Evolutionary conservation across 1,140 invertebrate species (phyloP).

Genomic region (Bombus sibiricus): DNA sequence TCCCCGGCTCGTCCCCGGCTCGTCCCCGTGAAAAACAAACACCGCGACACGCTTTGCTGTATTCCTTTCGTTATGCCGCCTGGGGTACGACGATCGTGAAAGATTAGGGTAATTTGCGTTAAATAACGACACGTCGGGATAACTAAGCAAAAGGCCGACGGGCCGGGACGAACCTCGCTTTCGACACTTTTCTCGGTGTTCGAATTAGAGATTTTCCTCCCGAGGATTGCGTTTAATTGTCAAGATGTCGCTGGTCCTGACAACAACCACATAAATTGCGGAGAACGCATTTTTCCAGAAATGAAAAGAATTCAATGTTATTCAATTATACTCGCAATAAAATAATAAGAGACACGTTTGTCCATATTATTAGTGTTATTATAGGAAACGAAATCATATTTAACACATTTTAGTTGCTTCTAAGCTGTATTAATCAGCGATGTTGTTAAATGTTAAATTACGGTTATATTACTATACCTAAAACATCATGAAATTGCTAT

Average conservation of each 20-base stretch:
- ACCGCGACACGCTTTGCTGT: conserved; percentile 52
- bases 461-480: too few relatives aligned
- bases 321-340: too few relatives aligned
- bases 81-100: conserved; percentile 57
- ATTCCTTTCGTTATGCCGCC: conserved; percentile 56
- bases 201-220: background rate
- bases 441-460: too few relatives aligned
- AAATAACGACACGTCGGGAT: conserved; percentile 29
- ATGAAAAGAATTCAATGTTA: too few relatives aligned
- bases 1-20: conserved; percentile 30
- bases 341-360: too few relatives aligned
- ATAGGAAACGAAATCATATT: too few relatives aligned
- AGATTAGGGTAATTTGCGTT: conserved; percentile 52
- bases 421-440: too few relatives aligned
- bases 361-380: too few relatives aligned
- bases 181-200: background rate
- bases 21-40: conserved; percentile 62
- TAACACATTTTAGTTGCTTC: too few relatives aligned
- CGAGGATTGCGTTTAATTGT: background rate
- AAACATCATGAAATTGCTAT: too few relatives aligned
- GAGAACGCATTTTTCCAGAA: background rate
- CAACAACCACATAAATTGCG: background rate
- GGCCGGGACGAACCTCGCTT: background rate
- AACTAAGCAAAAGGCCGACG: background rate
- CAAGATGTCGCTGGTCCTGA: too few relatives aligned